phyloP scores from a whole-genome alignment of 2,797 vertebrate species.

The Ctenosaura bakeri region DNA sequence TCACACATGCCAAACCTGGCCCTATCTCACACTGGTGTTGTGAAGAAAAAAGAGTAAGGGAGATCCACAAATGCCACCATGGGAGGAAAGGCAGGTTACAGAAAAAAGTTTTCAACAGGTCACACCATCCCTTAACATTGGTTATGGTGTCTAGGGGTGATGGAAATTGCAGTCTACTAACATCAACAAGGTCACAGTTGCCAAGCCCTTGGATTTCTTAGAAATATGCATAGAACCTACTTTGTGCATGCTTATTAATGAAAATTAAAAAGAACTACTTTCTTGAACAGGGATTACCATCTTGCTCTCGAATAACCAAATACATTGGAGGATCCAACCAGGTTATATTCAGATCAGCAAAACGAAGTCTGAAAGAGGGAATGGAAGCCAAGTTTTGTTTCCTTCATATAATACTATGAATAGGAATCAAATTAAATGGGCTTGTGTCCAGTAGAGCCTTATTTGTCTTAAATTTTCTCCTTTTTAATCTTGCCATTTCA shows the following conservation, averaged over 20 bases:
- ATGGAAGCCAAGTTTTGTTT: neutral
- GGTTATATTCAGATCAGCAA: neutral
- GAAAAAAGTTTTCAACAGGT: neutral
- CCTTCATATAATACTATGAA: neutral
- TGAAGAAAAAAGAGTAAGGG: neutral
- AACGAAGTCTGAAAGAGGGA: neutral
- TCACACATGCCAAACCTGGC: neutral
- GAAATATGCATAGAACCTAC: neutral
- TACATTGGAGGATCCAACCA: neutral
- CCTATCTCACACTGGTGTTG: neutral
- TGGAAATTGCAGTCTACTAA: neutral
- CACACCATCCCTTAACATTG: neutral
- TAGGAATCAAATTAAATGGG: neutral
- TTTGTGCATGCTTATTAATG: neutral
- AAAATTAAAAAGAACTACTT: neutral
- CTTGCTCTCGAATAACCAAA: neutral
- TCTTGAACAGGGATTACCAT: neutral
- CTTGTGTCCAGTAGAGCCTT: neutral
- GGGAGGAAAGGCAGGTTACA: neutral
- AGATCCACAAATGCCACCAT: neutral
- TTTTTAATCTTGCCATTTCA: neutral
- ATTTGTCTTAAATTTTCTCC: neutral
- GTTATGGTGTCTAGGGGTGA: neutral
- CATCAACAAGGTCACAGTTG: too few relatives aligned
- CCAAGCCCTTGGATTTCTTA: neutral